Evolutionary conservation across 2,113 vertebrate species (phyloP), one percentile per base, ranked within the genome.

Genomic region (Ptilorrhoa leucosticta): DNA sequence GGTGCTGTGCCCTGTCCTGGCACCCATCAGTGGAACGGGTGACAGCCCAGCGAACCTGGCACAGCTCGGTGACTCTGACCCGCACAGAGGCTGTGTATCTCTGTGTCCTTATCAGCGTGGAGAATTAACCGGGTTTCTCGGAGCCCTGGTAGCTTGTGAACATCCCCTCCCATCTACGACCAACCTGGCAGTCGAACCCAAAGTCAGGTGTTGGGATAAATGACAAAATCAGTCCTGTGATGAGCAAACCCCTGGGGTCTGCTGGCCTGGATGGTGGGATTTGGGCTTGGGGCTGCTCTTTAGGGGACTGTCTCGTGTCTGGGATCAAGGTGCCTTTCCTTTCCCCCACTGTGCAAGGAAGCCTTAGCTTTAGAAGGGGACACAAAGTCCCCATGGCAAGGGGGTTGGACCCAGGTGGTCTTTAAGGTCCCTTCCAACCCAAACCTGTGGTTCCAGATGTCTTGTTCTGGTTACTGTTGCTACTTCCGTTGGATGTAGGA

Each of bases 161-260:
- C 1, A 6, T 33, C 27, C 26, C 10, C 9, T 3, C 48, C 31
- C 10, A 13, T 17, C 48, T 50, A 7, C 23, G 76, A 10, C 7
- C 44, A 44, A 4, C 14, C 26, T 21, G n/a, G 23, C 15, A 56
- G 11, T 33, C 8, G 0, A 6, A 7, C 7, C 47, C 51, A 7
- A 33, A 42, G 6, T 28, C 0, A 0, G 4, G 0, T 1, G 1
- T 4, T 40, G 8, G 40, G 53, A 23, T 65, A 15, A 37, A 7
- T 37, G 57, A 37, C 20, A 18, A 8, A 5, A 10, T 6, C 3
- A 44, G 3, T 7, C 22, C 13, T 54, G 42, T 37, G 51, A 39
- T 11, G 65, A 28, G 19, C 21, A 37, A 58, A 24, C 5, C 23
- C 6, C 28, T 27, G 57, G 18, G 65, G 3, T 12, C 47, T 71